Conservation (phyloP, 1,140 invertebrate genomes). For the Neodiprion pinetum region DNA sequence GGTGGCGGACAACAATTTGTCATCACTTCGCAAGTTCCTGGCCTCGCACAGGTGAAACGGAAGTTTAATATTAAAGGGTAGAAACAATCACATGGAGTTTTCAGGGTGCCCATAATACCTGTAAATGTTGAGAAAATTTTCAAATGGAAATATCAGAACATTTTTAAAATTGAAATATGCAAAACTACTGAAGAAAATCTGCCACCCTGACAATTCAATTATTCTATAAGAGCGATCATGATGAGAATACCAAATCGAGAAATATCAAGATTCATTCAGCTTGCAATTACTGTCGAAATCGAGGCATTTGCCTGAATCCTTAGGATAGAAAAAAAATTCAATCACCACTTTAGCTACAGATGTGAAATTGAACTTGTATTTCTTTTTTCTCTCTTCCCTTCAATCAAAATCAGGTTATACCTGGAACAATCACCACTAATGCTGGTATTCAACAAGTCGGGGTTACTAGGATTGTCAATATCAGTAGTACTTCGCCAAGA, state of each 20-base stretch:
- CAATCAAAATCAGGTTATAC: constrained; percentile 49
- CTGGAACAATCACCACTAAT: constrained; percentile 48
- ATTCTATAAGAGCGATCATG: constrained; percentile 24
- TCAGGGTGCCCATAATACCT: constrained; percentile 25
- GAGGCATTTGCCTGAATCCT: constrained; percentile 48
- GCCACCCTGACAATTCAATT: too few species aligned
- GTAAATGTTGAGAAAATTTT: constrained; percentile 33
- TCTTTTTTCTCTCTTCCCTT: constrained; percentile 16
- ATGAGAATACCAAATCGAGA: constrained; percentile 42
- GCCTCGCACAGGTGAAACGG: constrained; percentile 52
- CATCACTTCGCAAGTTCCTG: constrained; percentile 60
- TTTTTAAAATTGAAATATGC: too few species aligned
- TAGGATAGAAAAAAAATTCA: constrained; percentile 12
- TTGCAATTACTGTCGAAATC: constrained; percentile 34
- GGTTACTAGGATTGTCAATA: constrained; percentile 58
- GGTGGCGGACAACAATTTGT: constrained; percentile 60
- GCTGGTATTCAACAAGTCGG: constrained; percentile 53
- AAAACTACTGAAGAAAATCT: too few species aligned
- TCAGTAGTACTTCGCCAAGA: constrained; percentile 47
- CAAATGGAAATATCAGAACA: too few species aligned
- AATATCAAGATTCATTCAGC: constrained; percentile 41
- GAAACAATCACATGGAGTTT: too few species aligned
- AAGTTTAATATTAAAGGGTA: not conserved
- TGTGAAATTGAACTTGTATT: not conserved
- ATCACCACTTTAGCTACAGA: constrained; percentile 6